phyloP scores from a whole-genome alignment of 2,113 vertebrate genomes.

The Apus apus region DNA sequence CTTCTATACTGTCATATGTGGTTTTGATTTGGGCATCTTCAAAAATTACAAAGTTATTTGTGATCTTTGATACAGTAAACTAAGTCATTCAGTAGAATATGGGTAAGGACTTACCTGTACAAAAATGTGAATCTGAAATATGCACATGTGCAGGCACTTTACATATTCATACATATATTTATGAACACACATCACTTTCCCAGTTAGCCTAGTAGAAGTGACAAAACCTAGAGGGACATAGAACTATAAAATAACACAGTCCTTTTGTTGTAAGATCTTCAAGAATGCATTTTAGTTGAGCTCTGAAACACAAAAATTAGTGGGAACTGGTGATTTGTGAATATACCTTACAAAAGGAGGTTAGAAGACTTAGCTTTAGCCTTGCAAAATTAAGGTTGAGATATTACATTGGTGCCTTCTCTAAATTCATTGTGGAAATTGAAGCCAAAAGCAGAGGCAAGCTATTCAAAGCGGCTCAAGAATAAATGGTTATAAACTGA shows the following conservation, averaged over 20 bases:
- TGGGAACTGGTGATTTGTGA: neutral
- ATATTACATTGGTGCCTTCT: neutral
- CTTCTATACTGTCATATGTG: neutral
- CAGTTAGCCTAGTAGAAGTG: neutral
- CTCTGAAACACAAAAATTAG: neutral
- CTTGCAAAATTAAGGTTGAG: neutral
- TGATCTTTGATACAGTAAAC: neutral
- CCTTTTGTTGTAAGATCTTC: neutral
- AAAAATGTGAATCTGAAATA: neutral
- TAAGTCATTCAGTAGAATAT: neutral
- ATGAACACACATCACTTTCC: neutral
- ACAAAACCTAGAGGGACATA: neutral
- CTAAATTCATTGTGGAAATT: neutral
- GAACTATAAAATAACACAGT: neutral
- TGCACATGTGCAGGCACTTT: neutral
- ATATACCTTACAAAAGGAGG: neutral
- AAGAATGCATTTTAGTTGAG: neutral
- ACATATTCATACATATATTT: neutral
- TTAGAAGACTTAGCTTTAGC: neutral
- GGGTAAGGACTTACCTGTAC: neutral
- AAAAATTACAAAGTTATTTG: neutral
- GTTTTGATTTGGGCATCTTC: constrained; percentile 9
- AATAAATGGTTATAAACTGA: neutral
- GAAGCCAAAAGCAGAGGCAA: neutral
- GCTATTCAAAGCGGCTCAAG: neutral